Evolutionary conservation across 2,113 vertebrate species (phyloP).

Genomic region (Platichthys stellatus): DNA sequence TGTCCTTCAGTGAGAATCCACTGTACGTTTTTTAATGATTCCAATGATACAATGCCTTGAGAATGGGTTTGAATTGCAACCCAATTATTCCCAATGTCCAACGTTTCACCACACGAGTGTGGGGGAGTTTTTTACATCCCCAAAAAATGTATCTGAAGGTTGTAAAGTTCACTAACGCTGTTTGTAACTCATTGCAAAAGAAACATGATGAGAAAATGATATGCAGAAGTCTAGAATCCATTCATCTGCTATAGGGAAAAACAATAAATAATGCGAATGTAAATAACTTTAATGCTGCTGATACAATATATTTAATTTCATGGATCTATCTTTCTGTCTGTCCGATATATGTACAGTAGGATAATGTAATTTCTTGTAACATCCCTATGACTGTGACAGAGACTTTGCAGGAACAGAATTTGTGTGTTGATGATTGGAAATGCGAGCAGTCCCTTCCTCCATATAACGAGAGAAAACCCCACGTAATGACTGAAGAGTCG

Average conservation of each 20-base stretch:
- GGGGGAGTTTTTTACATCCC: background rate
- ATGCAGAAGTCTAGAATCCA: background rate
- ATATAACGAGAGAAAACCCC: slow-evolving; percentile 1
- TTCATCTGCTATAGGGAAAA: background rate
- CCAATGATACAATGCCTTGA: no score
- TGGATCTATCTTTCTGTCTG: background rate
- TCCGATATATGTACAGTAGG: background rate
- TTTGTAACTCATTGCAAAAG: background rate
- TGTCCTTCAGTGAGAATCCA: no score
- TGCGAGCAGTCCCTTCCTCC: background rate
- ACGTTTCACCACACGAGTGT: background rate
- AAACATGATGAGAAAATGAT: background rate
- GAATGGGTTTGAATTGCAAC: no score
- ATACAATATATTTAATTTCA: background rate
- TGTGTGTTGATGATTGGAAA: background rate
- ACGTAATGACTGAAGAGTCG: slow-evolving; percentile 18
- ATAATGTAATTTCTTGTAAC: background rate
- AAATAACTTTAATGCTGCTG: no score
- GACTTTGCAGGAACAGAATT: background rate
- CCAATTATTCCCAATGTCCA: no score
- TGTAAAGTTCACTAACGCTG: background rate
- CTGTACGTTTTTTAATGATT: no score
- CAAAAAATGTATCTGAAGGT: background rate
- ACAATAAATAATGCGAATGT: no score
- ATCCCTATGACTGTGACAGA: background rate